phyloP scores from a whole-genome alignment of 2,113 vertebrate species.

The Pandion haliaetus region DNA sequence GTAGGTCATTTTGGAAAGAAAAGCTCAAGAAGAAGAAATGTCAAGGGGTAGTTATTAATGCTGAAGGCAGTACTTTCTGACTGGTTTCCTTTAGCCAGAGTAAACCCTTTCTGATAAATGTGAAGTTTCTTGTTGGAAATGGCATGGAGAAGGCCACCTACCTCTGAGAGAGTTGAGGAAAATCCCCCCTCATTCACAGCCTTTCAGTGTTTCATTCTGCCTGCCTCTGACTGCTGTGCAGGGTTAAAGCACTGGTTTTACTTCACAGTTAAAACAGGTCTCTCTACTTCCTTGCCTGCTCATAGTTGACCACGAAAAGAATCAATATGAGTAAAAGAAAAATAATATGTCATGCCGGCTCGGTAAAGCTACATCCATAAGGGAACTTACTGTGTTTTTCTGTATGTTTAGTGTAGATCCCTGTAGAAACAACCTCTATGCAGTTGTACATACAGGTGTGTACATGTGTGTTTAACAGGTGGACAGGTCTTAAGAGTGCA shows the following conservation, averaged over 20 bases:
- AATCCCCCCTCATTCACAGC: background rate
- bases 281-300: background rate
- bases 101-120: background rate
- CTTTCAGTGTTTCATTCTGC: background rate
- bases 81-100: background rate
- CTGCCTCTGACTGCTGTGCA: background rate
- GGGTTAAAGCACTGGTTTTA: background rate
- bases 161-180: background rate
- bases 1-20: background rate
- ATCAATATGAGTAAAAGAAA: background rate
- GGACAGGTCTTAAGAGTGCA: background rate
- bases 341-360: background rate
- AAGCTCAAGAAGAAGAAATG: background rate
- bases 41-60: background rate
- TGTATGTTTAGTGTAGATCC: background rate
- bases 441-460: background rate
- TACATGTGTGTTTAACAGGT: background rate
- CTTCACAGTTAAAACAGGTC: background rate
- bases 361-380: background rate
- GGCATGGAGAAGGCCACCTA: background rate
- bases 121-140: background rate
- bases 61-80: background rate
- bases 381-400: background rate
- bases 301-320: background rate
- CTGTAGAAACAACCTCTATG: background rate